Evolutionary conservation across 2,888 invertebrate species (phyloP).

Genomic region (Dermolepida albohirtum): DNA sequence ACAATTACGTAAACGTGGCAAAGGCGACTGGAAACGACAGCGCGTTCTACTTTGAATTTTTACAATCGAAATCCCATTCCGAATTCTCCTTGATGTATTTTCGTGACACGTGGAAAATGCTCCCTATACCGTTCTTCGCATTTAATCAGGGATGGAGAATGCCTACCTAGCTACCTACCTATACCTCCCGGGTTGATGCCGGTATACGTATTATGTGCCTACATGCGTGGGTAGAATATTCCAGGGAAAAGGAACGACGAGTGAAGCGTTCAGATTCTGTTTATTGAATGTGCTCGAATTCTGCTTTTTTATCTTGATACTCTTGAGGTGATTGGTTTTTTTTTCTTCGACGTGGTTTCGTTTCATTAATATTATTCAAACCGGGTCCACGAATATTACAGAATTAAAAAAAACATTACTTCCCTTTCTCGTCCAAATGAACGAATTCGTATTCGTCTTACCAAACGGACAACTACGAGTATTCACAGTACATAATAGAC

Average conservation of each 20-base stretch:
- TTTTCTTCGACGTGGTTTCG: too few relatives aligned
- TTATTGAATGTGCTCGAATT: constrained; percentile 1
- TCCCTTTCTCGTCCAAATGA: too few relatives aligned
- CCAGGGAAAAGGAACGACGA: constrained; percentile 2
- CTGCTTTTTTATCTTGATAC: constrained; percentile 10
- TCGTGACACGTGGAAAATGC: constrained; percentile 34
- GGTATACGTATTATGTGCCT: constrained; percentile 6
- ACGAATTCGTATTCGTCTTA: too few relatives aligned
- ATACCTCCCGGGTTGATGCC: background rate
- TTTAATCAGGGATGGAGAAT: constrained; percentile 22
- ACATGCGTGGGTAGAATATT: constrained; percentile 17
- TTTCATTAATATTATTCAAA: too few relatives aligned
- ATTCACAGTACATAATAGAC: too few relatives aligned
- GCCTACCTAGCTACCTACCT: background rate
- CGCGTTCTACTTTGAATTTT: constrained; percentile 35
- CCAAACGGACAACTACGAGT: too few relatives aligned
- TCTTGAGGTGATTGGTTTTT: background rate
- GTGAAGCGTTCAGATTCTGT: constrained; percentile 15
- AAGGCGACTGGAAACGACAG: constrained; percentile 34
- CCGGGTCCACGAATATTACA: too few relatives aligned
- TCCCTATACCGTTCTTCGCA: constrained; percentile 19
- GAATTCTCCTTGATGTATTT: constrained; percentile 29
- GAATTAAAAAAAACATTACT: too few relatives aligned
- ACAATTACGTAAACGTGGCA: constrained; percentile 35
- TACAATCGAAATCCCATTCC: constrained; percentile 37